Evolutionary conservation across 2,888 invertebrate species (phyloP).

Genomic region (Drosophila suboccidentalis): DNA sequence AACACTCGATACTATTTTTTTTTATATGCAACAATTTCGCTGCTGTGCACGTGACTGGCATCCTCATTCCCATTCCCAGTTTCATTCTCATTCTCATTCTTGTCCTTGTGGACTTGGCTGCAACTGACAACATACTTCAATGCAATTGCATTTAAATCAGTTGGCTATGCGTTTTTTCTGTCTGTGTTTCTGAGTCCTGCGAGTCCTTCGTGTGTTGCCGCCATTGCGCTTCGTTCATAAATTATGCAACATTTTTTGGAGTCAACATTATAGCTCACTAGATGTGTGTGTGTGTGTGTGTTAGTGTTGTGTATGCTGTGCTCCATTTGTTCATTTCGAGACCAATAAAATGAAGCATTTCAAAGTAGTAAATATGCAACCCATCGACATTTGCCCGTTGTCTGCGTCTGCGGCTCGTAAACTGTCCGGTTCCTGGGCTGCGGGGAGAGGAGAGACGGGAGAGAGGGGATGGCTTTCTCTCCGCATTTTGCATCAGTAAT

Average conservation of each 20-base stretch:
- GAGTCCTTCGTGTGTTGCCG: slow-evolving; percentile 65
- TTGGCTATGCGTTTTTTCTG: slow-evolving; percentile 55
- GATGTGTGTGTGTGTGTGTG: slow-evolving; percentile 25
- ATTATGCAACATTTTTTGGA: slow-evolving; percentile 75
- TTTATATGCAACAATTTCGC: slow-evolving; percentile 59
- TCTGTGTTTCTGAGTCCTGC: slow-evolving; percentile 16
- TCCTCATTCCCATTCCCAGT: slow-evolving; percentile 28
- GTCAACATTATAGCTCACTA: slow-evolving; percentile 53
- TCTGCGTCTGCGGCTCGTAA: slow-evolving; percentile 80
- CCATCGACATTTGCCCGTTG: slow-evolving; percentile 63
- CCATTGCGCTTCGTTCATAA: slow-evolving; percentile 62
- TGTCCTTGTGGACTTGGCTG: slow-evolving; percentile 23
- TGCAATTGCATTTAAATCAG: slow-evolving; percentile 80
- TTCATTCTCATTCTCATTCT: slow-evolving; percentile 14
- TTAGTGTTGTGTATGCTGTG: slow-evolving; percentile 46
- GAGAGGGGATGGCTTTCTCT: slow-evolving; percentile 28
- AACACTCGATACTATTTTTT: slow-evolving; percentile 27
- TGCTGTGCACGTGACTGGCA: slow-evolving; percentile 53
- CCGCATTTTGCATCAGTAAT: slow-evolving; percentile 52
- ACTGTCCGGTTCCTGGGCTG: slow-evolving; percentile 49
- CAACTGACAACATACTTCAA: slow-evolving; percentile 74
- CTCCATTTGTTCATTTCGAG: slow-evolving; percentile 84
- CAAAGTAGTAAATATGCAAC: slow-evolving; percentile 80
- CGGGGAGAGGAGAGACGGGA: background rate
- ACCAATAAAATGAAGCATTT: slow-evolving; percentile 84